A percentile compares a stretch with the other conserved stretches of the same genome.
Conservation (phyloP, 2,888 invertebrate genomes). For the Diarsia rubi region DNA sequence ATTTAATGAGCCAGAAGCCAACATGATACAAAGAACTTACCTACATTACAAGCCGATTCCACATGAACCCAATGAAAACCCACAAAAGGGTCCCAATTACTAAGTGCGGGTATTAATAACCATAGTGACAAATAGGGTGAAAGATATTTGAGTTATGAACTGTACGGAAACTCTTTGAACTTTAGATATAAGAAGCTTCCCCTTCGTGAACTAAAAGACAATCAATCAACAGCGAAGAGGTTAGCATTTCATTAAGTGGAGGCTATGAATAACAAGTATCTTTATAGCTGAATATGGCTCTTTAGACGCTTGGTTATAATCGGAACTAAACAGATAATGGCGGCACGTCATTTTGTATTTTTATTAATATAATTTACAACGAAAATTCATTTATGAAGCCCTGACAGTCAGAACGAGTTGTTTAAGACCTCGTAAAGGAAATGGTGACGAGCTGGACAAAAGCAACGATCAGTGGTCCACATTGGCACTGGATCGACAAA, state of each 20-base stretch:
- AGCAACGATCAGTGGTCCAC: no score
- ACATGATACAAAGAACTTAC: neutral
- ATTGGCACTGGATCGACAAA: no score
- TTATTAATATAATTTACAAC: neutral
- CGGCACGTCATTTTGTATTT: neutral
- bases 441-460: neutral
- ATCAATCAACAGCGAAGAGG: slow-evolving; percentile 54
- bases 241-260: slow-evolving; percentile 59
- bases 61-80: slow-evolving; percentile 32
- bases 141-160: slow-evolving; percentile 57
- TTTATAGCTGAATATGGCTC: neutral
- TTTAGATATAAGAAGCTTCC: slow-evolving; percentile 48
- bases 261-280: slow-evolving; percentile 57
- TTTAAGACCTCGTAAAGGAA: neutral
- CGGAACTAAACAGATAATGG: no score
- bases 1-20: neutral
- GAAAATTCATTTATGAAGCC: neutral
- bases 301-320: neutral
- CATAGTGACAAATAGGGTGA: slow-evolving; percentile 52
- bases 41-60: slow-evolving; percentile 14
- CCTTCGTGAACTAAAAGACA: slow-evolving; percentile 44
- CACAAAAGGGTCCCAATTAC: slow-evolving; percentile 51
- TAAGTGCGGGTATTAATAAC: slow-evolving; percentile 39
- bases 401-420: neutral
- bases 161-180: slow-evolving; percentile 54